Evolutionary conservation across 53 echinoderm and acorn worm genomes (phyloP), one percentile per base, ranked within the genome.

Genomic region (Stichopus horrens): DNA sequence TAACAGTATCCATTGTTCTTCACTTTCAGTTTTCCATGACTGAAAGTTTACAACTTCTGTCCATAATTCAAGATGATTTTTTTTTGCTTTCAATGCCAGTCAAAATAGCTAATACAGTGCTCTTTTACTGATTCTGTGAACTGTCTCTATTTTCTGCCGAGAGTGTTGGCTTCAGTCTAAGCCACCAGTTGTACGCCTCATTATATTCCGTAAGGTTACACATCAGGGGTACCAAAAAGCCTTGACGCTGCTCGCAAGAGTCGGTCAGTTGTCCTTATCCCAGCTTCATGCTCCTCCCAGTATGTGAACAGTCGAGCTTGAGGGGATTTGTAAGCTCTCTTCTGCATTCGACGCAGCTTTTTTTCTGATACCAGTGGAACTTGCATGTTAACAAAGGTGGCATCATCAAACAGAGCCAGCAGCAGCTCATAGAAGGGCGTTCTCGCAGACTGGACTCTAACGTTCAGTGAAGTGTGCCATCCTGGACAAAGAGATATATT

Each of bases 331-430:
- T 16, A 5, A 9, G 57, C n/a, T 6, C 11, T 18, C 82, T 82
- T 82, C 19, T 82, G 82, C 4, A 82, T 54, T 22, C 82, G 19
- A 5, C 58, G 21, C 55, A 82, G 82, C 57, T 82, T 82, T 4
- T 58, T 57, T 18, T 82, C 58, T 5, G 82, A 82, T 21, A 82
- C 82, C 58, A 82, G 57, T 4, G 55, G 82, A 54, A 82, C 82
- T 56, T 82, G 82, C 16, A 19, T 19, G 6, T 81, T 23, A 0
- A 81, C 56, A 57, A 55, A 81, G 81, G 5, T 82, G 56, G 82
- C 56, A 8, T 55, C 57, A 16, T 54, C 56, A 21, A 14, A 16
- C 7, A 82, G 82, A 16, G 58, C 82, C 22, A 10, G 16, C 4
- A 82, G 7, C 14, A 82, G 56, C 7, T 54, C 55, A 56, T 82